Evolutionary conservation across 2,113 vertebrate species (phyloP), one percentile per base, ranked within the genome.

Genomic region (Urocolius indicus): DNA sequence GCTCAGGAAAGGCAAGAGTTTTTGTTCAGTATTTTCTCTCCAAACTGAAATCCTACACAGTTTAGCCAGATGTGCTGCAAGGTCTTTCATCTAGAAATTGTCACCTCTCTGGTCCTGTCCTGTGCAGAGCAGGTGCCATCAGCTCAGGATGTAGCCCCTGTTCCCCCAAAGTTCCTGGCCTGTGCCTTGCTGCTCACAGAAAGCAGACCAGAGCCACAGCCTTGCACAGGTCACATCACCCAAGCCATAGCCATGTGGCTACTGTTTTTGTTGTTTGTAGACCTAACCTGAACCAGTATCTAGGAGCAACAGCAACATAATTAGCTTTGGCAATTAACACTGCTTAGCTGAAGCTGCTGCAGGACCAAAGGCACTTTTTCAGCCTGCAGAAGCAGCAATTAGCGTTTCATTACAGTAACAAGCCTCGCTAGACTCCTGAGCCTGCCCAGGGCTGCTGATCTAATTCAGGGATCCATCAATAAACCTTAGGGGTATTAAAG

Each of bases 251-350:
- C 1, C 0, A 5, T 26, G 16, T 63, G 84, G 54, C 59, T 63
- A 7, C 57, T 52, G 89, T 1, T 6, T 67, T 91, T n/a, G 12
- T 67, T 82, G 87, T 95, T 93, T 87, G 61, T 19, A 95, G 76
- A 75, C 92, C 87, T 68, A 75, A 91, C 78, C 74, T 49, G 81
- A 93, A 83, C 87, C 46, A 19, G 93, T 94, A 93, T 96, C 95
- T 73, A 90, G 51, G 72, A 93, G 92, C 62, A 96, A 96, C 91
- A 91, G 85, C 90, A 88, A 93, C 74, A 72, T 92, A 92, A 95
- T 95, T 95, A 95, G 87, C 87, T 88, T 58, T 85, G 55, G 90
- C 93, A 87, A 96, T 95, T 96, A 95, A 82, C 86, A 52, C 48
- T 89, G 80, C 90, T 91, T 93, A 96, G 69, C 85, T 79, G 82